Conservation (phyloP, 2,113 vertebrate genomes). For the Grammomys dolichurus region DNA sequence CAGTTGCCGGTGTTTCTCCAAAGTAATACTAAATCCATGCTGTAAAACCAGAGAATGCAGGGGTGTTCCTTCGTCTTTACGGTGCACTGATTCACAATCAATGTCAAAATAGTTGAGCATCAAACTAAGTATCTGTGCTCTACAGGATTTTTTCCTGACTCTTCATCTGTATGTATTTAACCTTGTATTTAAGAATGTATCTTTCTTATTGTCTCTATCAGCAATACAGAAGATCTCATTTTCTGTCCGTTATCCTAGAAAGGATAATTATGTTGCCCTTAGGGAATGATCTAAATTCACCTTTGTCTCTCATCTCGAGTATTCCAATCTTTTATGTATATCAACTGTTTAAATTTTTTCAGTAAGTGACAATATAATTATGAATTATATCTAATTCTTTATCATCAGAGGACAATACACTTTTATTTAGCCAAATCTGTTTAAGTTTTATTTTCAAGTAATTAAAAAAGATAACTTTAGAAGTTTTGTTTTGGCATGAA, state of each 20-base stretch:
- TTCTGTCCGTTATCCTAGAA: conserved; percentile 40
- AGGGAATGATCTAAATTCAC: conserved; percentile 59
- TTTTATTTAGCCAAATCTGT: neutral
- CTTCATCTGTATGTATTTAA: neutral
- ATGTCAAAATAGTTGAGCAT: conserved; percentile 9
- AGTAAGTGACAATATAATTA: neutral
- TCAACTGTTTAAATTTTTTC: conserved; percentile 23
- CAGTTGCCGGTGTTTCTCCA: neutral
- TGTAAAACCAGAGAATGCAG: neutral
- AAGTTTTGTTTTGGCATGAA: neutral
- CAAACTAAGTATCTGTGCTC: neutral
- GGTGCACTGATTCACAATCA: conserved; percentile 13
- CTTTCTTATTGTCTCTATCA: conserved; percentile 12
- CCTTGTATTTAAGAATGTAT: neutral
- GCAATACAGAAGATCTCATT: neutral
- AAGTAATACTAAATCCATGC: fast-evolving
- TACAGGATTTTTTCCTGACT: neutral
- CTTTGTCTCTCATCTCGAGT: neutral
- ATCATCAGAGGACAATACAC: neutral
- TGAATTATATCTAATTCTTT: neutral
- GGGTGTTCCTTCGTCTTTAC: neutral
- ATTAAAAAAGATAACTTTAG: neutral
- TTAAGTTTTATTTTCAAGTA: conserved; percentile 51
- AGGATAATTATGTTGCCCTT: neutral
- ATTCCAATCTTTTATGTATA: neutral